phyloP scores from a whole-genome alignment of 2,113 vertebrate genomes.

The Microcebus tavaratra region DNA sequence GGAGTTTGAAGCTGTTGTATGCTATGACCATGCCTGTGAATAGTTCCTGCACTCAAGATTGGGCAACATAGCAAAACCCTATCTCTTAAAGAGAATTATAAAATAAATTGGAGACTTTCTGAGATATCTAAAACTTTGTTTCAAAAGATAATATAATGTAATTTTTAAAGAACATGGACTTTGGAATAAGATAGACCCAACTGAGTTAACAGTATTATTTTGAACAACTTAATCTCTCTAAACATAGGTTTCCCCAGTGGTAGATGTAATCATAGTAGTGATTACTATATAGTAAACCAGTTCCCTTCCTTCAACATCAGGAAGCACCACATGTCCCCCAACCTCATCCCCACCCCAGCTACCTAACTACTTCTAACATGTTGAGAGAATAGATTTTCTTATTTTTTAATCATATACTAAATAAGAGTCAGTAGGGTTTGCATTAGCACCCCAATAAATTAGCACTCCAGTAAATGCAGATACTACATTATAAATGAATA shows the following conservation, averaged over 20 bases:
- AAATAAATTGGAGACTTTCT: neutral
- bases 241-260: neutral
- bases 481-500: neutral
- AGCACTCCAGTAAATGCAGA: neutral
- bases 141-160: neutral
- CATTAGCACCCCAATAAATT: neutral
- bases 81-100: neutral
- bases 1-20: neutral
- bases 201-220: neutral
- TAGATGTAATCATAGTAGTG: neutral
- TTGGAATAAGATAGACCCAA: neutral
- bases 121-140: neutral
- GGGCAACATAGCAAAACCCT: neutral
- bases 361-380: neutral
- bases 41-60: neutral
- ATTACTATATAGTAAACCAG: neutral
- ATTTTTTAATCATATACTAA: neutral
- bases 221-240: neutral
- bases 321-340: neutral
- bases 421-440: neutral
- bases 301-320: neutral
- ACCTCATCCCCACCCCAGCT: neutral
- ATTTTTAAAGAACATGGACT: conserved; percentile 28
- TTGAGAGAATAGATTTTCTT: neutral
- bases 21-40: neutral